Conservation (phyloP, 2,113 vertebrate species). For the Phaetusa simplex region DNA sequence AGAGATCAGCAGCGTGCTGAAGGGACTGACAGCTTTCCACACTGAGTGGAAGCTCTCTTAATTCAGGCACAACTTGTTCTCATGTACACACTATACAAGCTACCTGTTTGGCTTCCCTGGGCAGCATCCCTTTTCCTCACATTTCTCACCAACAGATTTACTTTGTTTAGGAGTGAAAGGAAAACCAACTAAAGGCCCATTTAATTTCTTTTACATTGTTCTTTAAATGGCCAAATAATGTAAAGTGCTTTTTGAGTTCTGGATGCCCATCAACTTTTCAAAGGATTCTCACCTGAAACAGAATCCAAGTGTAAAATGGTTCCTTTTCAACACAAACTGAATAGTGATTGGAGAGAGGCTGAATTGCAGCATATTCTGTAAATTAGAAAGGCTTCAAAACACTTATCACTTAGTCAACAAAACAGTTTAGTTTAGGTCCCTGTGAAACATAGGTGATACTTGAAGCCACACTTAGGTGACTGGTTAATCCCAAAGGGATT, state of each 20-base stretch:
- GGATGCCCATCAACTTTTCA: neutral
- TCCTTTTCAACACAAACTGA: neutral
- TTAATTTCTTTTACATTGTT: neutral
- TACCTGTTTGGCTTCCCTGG: neutral
- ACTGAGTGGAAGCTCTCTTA: neutral
- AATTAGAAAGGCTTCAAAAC: neutral
- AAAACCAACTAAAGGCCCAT: neutral
- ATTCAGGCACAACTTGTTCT: neutral
- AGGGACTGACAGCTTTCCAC: neutral
- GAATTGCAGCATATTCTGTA: neutral
- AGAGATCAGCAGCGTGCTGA: neutral
- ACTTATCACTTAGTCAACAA: neutral
- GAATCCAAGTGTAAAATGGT: neutral
- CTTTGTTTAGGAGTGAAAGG: neutral
- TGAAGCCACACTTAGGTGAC: neutral
- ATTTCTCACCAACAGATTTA: neutral
- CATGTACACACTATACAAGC: neutral
- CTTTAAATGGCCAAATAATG: neutral
- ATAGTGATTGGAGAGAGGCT: neutral
- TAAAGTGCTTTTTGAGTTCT: neutral
- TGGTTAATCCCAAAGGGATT: neutral
- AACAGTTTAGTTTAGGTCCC: neutral
- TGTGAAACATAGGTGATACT: neutral
- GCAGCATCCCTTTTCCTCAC: neutral
- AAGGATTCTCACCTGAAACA: neutral